Base-by-base conservation (phyloP, 2,113 vertebrate species). In the Fulica atra region DNA sequence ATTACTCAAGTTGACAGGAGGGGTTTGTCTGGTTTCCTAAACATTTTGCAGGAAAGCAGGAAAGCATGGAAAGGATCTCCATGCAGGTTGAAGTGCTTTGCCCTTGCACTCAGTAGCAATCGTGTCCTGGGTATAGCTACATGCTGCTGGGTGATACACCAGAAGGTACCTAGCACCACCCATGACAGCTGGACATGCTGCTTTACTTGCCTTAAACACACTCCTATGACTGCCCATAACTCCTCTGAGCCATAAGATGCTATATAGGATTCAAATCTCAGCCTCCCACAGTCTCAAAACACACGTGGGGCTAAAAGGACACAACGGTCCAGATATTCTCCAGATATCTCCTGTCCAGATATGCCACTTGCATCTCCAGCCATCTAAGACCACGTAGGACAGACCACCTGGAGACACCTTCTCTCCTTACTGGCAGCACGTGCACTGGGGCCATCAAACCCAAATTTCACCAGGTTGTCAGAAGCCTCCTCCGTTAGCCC, bases 301-400 rank as follows among this genome's bases (percentile, higher is more conserved):
- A 3, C 0, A 6, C 24, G 10, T 54, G 80, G 82, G 70, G 29
- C 68, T 80, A 31, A 23, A 21, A 76, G 33, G 38, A 16, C 13
- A 28, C 15, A n/a, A 20, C 10, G 13, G 11, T 29, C 33, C 46
- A 46, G 44, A 46, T 46, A 46, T 46, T 14, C 15, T 42, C 40
- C 40, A 42, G 40, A 42, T 42, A 42, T 42, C 6, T 53, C 38
- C 61, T 35, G 23, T 1, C 31, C 89, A 91, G 31, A 24, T 46
- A 4, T 0, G 5, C 17, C 80, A 6, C 33, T 44, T 54, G 28
- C 60, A 81, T 28, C 36, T 38, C 69, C 20, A 21, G 17, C 11
- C 11, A 2, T 0, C 3, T 1, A 28, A 8, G 33, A 6, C 19
- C 20, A 17, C 2, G 15, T 4, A 42, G 50, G 14, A 10, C 33